These are phyloP conservation scores for Buathra laborator DNA, from an alignment of 2,888 invertebrate genomes.

Conservation along the genomic window DNA sequence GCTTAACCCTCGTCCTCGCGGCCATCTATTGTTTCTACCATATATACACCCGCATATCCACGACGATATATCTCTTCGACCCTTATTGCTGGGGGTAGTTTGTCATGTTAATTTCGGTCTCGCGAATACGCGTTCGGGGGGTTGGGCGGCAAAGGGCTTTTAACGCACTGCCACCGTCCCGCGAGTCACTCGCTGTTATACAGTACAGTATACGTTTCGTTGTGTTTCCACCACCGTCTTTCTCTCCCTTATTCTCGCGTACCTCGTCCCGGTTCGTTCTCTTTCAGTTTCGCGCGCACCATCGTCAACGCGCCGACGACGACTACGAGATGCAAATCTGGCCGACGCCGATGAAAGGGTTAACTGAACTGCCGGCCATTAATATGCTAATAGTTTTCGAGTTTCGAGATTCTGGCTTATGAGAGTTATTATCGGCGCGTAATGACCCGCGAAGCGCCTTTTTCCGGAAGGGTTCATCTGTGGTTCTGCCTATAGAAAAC, in stretches of 20 bases:
- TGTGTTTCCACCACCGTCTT: slow-evolving; percentile 32
- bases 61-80: slow-evolving; percentile 84
- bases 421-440: slow-evolving; percentile 84
- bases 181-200: slow-evolving; percentile 62
- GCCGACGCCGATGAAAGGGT: slow-evolving; percentile 85
- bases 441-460: slow-evolving; percentile 85
- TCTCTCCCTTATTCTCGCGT: slow-evolving; percentile 34
- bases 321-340: slow-evolving; percentile 83
- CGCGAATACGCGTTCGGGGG: slow-evolving; percentile 77
- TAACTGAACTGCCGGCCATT: slow-evolving; percentile 85
- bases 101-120: slow-evolving; percentile 85
- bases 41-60: slow-evolving; percentile 83
- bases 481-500: slow-evolving; percentile 54
- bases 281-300: slow-evolving; percentile 64
- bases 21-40: slow-evolving; percentile 84
- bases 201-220: not conserved
- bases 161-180: slow-evolving; percentile 85
- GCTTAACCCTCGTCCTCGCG: slow-evolving; percentile 71
- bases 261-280: slow-evolving; percentile 43
- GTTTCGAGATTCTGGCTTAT: slow-evolving; percentile 84
- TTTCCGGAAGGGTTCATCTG: slow-evolving; percentile 84
- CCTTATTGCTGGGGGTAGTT: slow-evolving; percentile 85
- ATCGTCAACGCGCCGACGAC: slow-evolving; percentile 62
- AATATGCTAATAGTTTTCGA: slow-evolving; percentile 85
- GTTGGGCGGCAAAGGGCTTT: slow-evolving; percentile 81